Evolutionary conservation across 1,140 invertebrate genomes (phyloP), one percentile per base, ranked within the genome.

Genomic region (Oedothorax gibbosus): DNA sequence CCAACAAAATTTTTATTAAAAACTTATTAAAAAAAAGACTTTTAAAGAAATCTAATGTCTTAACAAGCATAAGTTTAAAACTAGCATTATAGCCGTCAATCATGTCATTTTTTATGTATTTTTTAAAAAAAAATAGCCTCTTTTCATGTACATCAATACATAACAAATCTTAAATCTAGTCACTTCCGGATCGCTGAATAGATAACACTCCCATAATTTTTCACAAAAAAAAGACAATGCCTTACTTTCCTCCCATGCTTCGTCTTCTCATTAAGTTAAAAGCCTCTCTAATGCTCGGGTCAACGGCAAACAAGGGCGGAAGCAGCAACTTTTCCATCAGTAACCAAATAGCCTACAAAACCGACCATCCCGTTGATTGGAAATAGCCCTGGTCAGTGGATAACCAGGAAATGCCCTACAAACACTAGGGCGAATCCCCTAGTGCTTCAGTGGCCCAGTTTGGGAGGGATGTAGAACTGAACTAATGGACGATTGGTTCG

Each of bases 261-360:
- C 69, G 49, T 50, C 60, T n/a, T 12, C 21, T 77, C 75, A 77
- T 77, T 77, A 64, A 10, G 60, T 21, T 64, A 77, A 77, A 77
- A 77, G 75, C 75, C 21, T 77, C 18, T 15, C 18, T 64, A 65
- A 77, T 64, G 15, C 14, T 9, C 18, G 12, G 60, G 60, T 53
- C 15, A 18, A 9, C 11, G 56, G 60, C 14, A 50, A 77, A 65
- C 14, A 12, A 68, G 21, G 20, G 50, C 69, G 49, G 60, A 12
- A n/a, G 72, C 7, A 1, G 4, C 12, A 75, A 57, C 75, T 35
- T 53, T 20, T 49, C 53, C 75, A 60, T 65, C 56, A 65, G 35
- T 65, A 77, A 77, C 75, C 75, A 77, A 77, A 77, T 77, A 50
- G 57, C 57, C 75, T 77, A 77, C 75, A 77, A 50, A 64, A 64